Base-by-base conservation (phyloP, 2,797 vertebrate species). In the Rhynchotus rufescens region DNA sequence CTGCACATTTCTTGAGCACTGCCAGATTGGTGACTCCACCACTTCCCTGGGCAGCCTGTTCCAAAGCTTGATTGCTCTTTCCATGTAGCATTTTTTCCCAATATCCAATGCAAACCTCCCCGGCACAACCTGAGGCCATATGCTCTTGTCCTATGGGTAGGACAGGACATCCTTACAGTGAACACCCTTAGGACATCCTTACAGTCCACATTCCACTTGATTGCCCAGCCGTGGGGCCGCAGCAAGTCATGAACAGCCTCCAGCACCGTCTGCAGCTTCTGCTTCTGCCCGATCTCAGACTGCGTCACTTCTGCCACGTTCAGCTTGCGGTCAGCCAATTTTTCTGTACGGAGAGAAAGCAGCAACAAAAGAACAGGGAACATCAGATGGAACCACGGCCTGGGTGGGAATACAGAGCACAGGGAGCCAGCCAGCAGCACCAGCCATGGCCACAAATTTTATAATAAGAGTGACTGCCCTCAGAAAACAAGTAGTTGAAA, bases 271-370 rank as follows among this genome's bases (percentile, higher is more conserved):
- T 99, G 99, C 57, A 99, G 96, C 97, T 99, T 99, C 96, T 99
- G 99, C 59, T 99, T 99, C 97, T 99, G 99, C 26, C 98, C 99
- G 6, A 99, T 98, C 95, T 99, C 99, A 0, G 99, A 99, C 80
- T 99, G 99, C 0, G 99, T 99, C 95, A 99, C 99, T 97, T 99
- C 99, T 0, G 99, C 99, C 91, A 99, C 99, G 0, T 99, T 99
- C 96, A 99, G 98, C 95, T 99, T 99, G 84, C 97, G 97, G 82
- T 98, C 97, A 0, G 98, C 98, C 93, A 99, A 57, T 69, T 99
- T 99, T 79, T 99, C 99, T 99, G 96, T 61, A n/a, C 64, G 17
- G 21, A 36, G 30, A 44, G 42, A 73, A 38, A 77, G 51, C 12
- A 54, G 26, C 4, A 84, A 67, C 4, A 47, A 77, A 59, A 79